Evolutionary conservation across 2,113 vertebrate genomes (phyloP).

Genomic region (Pelodiscus sinensis): DNA sequence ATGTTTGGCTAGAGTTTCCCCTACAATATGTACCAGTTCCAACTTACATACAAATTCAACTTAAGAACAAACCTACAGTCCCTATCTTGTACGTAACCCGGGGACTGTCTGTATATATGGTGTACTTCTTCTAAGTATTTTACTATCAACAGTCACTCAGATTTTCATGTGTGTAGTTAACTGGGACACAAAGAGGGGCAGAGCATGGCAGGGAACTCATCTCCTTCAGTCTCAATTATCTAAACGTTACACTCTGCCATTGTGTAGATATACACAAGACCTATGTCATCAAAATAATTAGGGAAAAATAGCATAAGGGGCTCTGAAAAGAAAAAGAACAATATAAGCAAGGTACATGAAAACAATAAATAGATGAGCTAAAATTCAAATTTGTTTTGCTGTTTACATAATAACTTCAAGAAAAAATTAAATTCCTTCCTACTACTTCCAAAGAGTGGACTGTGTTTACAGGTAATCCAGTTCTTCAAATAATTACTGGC

Average conservation of each 20-base stretch:
- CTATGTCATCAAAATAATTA: background rate
- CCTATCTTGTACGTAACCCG: no score
- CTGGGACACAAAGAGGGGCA: background rate
- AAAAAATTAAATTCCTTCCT: background rate
- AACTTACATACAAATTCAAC: no score
- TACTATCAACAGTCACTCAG: background rate
- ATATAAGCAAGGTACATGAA: background rate
- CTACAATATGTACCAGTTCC: no score
- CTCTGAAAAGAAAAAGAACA: background rate
- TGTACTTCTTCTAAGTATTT: background rate
- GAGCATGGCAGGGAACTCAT: background rate
- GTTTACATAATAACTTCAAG: background rate
- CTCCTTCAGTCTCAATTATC: background rate
- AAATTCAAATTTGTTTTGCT: background rate
- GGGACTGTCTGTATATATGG: no score
- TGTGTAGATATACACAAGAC: background rate
- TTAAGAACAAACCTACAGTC: no score
- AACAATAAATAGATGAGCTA: background rate
- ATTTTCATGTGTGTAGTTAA: background rate
- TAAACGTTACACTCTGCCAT: background rate
- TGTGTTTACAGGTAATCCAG: background rate
- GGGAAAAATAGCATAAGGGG: background rate
- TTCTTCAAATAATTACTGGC: background rate
- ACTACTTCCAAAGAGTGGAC: background rate
- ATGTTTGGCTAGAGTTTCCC: no score